phyloP scores from a whole-genome alignment of 2,888 invertebrate species.

The Dasysyrphus albostriatus region DNA sequence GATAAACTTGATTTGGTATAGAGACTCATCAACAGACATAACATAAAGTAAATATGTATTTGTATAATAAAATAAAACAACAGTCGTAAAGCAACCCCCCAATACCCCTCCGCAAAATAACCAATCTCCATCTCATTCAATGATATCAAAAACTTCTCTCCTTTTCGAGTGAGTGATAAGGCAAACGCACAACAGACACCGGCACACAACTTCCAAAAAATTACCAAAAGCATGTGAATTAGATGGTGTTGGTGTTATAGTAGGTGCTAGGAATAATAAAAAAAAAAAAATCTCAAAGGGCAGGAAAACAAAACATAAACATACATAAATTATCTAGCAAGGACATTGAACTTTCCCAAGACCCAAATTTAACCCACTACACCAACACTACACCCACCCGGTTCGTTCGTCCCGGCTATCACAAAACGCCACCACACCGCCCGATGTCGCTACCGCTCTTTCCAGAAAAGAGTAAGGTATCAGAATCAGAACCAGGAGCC shows the following conservation, averaged over 20 bases:
- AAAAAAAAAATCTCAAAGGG: constrained; percentile 41
- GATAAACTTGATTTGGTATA: constrained; percentile 57
- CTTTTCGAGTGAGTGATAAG: constrained; percentile 65
- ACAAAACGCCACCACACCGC: not conserved
- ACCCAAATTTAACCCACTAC: constrained; percentile 47
- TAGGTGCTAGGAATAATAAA: constrained; percentile 40
- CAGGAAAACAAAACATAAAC: constrained; percentile 73
- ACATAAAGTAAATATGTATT: constrained; percentile 50
- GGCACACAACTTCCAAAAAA: constrained; percentile 27
- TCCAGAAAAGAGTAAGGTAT: constrained; percentile 61
- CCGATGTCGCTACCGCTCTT: not conserved
- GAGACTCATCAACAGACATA: constrained; percentile 67
- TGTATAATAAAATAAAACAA: constrained; percentile 65
- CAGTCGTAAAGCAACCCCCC: constrained; percentile 64
- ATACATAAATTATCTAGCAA: constrained; percentile 75
- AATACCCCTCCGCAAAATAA: constrained; percentile 17
- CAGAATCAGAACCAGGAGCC: constrained; percentile 25
- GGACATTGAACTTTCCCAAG: constrained; percentile 72
- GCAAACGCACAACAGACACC: constrained; percentile 47
- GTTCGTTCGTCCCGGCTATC: constrained; percentile 25
- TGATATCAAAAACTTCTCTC: constrained; percentile 69
- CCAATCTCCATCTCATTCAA: constrained; percentile 23
- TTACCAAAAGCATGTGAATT: constrained; percentile 39
- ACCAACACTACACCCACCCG: constrained; percentile 41
- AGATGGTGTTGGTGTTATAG: constrained; percentile 20